Conservation (phyloP, 2,797 vertebrate genomes). For the Ceryle rudis region DNA sequence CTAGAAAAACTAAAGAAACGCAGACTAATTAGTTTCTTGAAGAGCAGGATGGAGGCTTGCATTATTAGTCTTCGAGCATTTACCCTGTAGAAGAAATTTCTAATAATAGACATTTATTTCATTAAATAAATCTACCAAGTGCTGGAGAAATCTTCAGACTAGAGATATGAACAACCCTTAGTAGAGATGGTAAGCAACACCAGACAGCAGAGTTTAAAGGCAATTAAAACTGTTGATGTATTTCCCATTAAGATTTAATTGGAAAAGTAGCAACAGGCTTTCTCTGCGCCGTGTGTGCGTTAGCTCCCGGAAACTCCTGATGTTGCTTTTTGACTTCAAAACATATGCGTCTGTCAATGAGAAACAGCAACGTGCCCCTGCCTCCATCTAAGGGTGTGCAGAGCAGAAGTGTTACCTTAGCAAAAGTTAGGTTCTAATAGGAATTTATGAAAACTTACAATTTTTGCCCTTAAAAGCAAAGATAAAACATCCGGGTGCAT, state of each 20-base stretch:
- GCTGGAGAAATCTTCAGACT: not conserved
- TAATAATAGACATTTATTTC: not conserved
- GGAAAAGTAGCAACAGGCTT: not conserved
- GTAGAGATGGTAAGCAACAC: not conserved
- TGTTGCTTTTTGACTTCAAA: not conserved
- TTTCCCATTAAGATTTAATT: not conserved
- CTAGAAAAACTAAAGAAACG: not conserved
- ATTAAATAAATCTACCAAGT: no score
- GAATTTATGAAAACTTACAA: not conserved
- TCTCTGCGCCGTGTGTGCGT: not conserved
- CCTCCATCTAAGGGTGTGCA: not conserved
- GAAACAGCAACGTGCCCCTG: fast-evolving
- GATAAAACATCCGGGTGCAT: not conserved
- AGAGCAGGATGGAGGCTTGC: not conserved
- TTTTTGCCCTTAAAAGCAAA: not conserved
- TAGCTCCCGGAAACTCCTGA: not conserved
- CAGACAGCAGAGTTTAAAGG: not conserved
- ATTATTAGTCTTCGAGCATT: not conserved
- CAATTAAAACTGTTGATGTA: not conserved
- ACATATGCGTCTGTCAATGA: not conserved
- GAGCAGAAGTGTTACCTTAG: not conserved
- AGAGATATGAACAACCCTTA: not conserved
- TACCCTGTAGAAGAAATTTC: not conserved
- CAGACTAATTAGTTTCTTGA: not conserved
- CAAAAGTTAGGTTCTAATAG: not conserved